Base-by-base conservation (phyloP, 2,113 vertebrate genomes). In the Archocentrus centrarchus region DNA sequence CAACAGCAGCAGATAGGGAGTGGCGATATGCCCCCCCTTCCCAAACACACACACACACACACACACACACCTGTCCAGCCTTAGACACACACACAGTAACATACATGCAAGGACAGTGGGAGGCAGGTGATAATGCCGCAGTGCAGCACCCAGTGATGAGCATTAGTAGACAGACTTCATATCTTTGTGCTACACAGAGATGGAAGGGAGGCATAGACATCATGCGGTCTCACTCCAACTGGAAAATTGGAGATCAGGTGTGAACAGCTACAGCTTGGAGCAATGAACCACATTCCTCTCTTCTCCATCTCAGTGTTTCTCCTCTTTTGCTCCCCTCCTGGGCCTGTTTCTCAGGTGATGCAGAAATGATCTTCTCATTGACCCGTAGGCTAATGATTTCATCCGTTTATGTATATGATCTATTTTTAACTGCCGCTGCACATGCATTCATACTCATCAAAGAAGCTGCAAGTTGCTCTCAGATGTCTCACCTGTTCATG, bases 41-140 rank as follows among this genome's bases (percentile, higher is more conserved):
- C 27, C 14, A 66, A 11, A 70, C 18, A 22, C 57, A 55, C 41
- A 39, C 24, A 59, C 32, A 35, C 32, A 35, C 37, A 39, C 37
- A 39, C 59, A 47, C 30, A 66, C 58, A 79, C 6, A 37, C 35
- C 86, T 87, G 86, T 87, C 84, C 78, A 81, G 55, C 24, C 17
- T 83, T 17, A 66, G 14, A 75, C n/a, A 22, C 57, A 55, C 59
- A 44, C 30, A 66, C 58, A n/a, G 17, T n/a, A 20, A 73, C 47
- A 64, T 17, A 20, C 59, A 30, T 6, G 62, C 60, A 83, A 59
- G 77, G 63, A 30, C 75, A 82, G 9, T 47, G 66, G 35, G 58
- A 83, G 81, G 60, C 68, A 37, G 82, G 78, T 62, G 57, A 81
- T 83, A 53, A 70, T 90, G 85, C 59, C 59, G 81, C 88, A 92